Conservation (phyloP, 2,113 vertebrate genomes). For the Serinus canaria region DNA sequence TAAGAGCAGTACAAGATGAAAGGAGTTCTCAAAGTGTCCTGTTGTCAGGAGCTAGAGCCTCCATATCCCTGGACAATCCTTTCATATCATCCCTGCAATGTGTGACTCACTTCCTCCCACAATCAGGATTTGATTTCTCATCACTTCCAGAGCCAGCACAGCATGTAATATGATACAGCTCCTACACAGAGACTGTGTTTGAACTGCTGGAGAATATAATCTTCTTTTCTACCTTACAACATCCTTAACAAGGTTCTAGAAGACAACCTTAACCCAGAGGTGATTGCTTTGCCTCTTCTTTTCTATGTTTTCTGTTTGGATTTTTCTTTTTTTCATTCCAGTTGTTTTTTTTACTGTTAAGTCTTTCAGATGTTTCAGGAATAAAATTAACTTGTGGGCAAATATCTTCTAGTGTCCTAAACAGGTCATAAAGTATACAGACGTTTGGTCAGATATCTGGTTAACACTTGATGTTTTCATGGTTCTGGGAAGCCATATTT, state of each 20-base stretch:
- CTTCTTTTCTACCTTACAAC: not conserved
- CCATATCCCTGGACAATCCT: not conserved
- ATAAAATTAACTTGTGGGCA: not conserved
- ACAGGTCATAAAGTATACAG: not conserved
- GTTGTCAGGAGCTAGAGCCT: not conserved
- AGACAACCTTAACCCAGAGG: not conserved
- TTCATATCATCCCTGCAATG: not conserved
- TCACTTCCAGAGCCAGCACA: not conserved
- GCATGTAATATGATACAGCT: not conserved
- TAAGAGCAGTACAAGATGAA: not conserved
- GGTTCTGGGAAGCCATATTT: not conserved
- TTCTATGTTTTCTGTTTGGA: not conserved
- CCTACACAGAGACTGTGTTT: not conserved
- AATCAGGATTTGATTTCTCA: not conserved
- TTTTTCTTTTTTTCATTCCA: not conserved
- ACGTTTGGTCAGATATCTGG: not conserved
- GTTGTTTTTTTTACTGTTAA: not conserved
- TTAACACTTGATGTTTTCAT: not conserved
- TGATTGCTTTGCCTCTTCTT: rapidly evolving
- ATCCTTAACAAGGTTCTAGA: not conserved
- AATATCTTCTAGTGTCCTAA: not conserved
- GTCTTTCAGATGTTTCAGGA: not conserved
- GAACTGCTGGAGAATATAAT: not conserved
- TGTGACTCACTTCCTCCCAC: not conserved
- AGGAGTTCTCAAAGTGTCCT: not conserved